phyloP scores from a whole-genome alignment of 2,113 vertebrate genomes.

The Menura novaehollandiae region DNA sequence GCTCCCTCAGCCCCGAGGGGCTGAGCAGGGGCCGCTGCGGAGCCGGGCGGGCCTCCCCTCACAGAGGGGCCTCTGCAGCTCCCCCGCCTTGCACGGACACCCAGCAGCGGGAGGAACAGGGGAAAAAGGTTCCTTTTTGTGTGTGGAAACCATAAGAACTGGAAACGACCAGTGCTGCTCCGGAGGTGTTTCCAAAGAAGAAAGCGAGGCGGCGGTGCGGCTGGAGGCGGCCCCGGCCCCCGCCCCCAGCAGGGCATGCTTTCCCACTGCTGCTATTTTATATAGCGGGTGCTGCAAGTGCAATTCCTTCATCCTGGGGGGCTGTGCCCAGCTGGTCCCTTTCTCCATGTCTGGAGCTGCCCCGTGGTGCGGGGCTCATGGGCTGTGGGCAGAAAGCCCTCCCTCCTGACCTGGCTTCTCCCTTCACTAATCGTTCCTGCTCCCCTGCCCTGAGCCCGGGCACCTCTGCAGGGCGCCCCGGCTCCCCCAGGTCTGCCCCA shows the following conservation, averaged over 20 bases:
- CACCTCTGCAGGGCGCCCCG: fast-evolving
- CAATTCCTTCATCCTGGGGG: background rate
- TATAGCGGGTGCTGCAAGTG: background rate
- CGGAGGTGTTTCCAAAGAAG: background rate
- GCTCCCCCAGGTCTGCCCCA: background rate
- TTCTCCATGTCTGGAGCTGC: background rate
- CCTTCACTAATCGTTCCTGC: background rate
- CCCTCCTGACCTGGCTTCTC: background rate
- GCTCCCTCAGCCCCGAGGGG: background rate
- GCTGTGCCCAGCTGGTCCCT: background rate
- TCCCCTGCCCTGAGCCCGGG: too few species aligned
- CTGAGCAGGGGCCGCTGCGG: background rate
- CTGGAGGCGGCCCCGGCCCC: background rate
- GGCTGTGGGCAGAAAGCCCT: background rate
- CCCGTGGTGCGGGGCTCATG: fast-evolving
- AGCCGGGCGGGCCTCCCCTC: background rate
- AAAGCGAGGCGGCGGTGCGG: too few species aligned
- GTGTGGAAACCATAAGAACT: background rate
- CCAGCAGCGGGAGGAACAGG: background rate
- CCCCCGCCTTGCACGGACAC: background rate
- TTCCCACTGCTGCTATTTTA: background rate
- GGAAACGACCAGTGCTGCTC: fast-evolving
- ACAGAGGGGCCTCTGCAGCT: background rate
- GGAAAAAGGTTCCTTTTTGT: background rate
- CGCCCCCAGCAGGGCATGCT: fast-evolving